These are phyloP conservation scores for Galaxea fascicularis DNA, from an alignment of 92 coral and sea anemone species.

Conservation along the genomic window DNA sequence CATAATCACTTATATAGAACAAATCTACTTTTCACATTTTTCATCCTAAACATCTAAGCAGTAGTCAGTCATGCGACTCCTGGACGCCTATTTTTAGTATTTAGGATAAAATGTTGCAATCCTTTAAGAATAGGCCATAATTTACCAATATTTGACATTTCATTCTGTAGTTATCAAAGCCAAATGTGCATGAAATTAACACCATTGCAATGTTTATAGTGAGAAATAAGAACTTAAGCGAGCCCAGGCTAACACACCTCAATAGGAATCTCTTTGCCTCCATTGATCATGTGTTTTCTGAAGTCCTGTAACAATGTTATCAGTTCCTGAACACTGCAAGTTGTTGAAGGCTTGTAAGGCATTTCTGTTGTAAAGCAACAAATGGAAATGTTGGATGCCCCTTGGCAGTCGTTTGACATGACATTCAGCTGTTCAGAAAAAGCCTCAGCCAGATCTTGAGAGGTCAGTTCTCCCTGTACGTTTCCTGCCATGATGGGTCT, in stretches of 20 bases:
- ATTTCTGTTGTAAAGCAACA: neutral
- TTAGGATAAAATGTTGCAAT: too few relatives aligned
- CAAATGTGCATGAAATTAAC: too few relatives aligned
- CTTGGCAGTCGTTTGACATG: neutral
- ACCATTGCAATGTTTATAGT: too few relatives aligned
- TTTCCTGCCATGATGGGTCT: neutral
- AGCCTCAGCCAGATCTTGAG: neutral
- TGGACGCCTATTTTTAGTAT: too few relatives aligned
- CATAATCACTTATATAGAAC: too few relatives aligned
- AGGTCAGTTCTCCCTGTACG: neutral
- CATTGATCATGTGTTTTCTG: neutral
- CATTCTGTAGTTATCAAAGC: too few relatives aligned
- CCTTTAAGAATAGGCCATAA: too few relatives aligned
- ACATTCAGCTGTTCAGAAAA: neutral
- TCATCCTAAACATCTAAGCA: too few relatives aligned
- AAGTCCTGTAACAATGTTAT: neutral
- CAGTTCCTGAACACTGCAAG: neutral
- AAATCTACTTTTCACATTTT: too few relatives aligned
- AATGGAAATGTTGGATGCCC: neutral
- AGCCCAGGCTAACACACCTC: neutral
- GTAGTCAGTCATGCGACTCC: too few relatives aligned
- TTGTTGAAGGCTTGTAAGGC: neutral
- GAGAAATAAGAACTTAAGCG: too few relatives aligned
- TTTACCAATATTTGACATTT: too few relatives aligned
- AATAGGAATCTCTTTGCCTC: neutral